Conservation (phyloP, 2,113 vertebrate genomes). For the Girardinichthys multiradiatus region DNA sequence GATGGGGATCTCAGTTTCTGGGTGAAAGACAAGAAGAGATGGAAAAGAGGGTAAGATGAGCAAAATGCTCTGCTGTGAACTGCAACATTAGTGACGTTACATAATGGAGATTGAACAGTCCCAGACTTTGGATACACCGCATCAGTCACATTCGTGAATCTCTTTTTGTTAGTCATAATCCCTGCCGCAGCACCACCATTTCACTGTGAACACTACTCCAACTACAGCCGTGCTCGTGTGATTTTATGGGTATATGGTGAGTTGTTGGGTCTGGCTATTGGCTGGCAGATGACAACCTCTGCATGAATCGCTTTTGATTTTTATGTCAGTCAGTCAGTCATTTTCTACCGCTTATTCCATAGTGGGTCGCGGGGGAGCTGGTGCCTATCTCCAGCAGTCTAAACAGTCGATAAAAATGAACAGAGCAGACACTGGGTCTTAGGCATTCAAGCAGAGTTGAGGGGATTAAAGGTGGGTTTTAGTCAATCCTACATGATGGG, state of each 20-base stretch:
- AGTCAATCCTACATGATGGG: constrained; percentile 5
- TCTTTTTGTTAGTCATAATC: constrained; percentile 48
- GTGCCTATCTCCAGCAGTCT: too few species aligned
- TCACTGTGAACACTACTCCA: constrained; percentile 34
- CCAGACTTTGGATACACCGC: constrained; percentile 15
- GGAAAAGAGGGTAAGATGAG: constrained; percentile 8
- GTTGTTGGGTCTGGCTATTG: constrained; percentile 48
- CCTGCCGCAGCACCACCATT: constrained; percentile 32
- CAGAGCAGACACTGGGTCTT: constrained; percentile 29
- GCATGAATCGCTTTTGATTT: constrained; percentile 61
- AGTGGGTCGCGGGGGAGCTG: constrained; percentile 40
- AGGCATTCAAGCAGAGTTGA: constrained; percentile 11
- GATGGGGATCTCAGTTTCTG: constrained; percentile 44
- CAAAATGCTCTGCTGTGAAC: constrained; percentile 27
- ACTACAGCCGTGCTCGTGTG: constrained; percentile 22
- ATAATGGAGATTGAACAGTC: constrained; percentile 24
- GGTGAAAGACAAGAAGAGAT: constrained; percentile 22
- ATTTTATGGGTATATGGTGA: constrained; percentile 42
- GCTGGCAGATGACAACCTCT: constrained; percentile 44
- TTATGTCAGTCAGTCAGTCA: constrained; percentile 31
- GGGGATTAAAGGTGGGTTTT: constrained; percentile 1
- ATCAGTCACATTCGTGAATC: constrained; percentile 48
- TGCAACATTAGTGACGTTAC: constrained; percentile 15
- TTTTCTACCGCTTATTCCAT: too few species aligned
- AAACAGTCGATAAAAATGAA: constrained; percentile 26